These are phyloP conservation scores for Motacilla alba DNA, from an alignment of 2,113 vertebrate genomes.

Conservation along the genomic window DNA sequence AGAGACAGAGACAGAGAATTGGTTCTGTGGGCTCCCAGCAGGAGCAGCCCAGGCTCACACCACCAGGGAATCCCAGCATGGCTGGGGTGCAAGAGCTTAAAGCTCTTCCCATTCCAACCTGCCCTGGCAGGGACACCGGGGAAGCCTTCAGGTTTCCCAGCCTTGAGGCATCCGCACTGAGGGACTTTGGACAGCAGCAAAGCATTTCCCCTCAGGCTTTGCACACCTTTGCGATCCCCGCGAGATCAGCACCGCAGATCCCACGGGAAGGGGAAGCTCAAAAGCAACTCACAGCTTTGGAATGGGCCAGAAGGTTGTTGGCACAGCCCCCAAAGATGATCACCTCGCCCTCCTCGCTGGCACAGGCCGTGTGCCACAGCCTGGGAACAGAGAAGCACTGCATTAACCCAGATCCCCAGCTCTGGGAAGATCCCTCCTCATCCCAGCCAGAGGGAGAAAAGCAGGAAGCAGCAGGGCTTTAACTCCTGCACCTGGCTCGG, in stretches of 20 bases:
- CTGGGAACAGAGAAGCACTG: conserved; percentile 60
- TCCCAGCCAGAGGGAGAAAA: not conserved
- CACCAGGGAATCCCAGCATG: not conserved
- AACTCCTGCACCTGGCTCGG: too few relatives aligned
- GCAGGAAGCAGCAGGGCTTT: accelerated
- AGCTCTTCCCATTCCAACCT: not conserved
- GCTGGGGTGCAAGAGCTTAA: not conserved
- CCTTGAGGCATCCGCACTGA: not conserved
- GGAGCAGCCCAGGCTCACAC: not conserved
- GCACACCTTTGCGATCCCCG: not conserved
- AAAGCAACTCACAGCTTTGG: conserved; percentile 86
- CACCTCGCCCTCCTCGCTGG: conserved; percentile 91
- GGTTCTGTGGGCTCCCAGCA: not conserved
- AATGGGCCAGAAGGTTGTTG: conserved; percentile 90
- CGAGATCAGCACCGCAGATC: accelerated
- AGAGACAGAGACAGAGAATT: not conserved
- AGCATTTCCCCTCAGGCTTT: not conserved
- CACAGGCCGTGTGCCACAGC: conserved; percentile 94
- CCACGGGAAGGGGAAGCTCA: not conserved
- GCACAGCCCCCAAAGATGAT: conserved; percentile 97
- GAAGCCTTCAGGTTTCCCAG: too few relatives aligned
- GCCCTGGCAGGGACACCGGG: not conserved
- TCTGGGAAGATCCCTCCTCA: not conserved
- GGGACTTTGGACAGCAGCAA: accelerated
- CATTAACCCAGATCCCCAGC: not conserved